These are phyloP conservation scores for Megaleporinus macrocephalus DNA, from an alignment of 2,113 vertebrate species.

Conservation along the genomic window DNA sequence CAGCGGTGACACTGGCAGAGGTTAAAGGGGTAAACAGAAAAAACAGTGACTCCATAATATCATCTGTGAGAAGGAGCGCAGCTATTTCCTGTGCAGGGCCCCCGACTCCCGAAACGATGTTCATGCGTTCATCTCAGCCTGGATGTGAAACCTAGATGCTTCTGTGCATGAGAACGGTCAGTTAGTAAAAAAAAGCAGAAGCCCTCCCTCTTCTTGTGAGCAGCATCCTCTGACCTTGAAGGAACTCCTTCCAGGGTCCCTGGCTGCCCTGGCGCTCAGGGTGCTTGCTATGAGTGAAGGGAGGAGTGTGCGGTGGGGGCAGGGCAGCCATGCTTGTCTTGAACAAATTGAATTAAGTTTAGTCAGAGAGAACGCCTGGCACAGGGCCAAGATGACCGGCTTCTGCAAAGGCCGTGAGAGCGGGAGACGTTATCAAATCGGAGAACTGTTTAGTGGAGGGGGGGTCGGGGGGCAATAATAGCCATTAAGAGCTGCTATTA, in stretches of 20 bases:
- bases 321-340: conserved; percentile 39
- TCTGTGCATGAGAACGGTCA: not conserved
- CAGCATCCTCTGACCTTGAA: conserved; percentile 52
- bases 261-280: conserved; percentile 31
- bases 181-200: not conserved
- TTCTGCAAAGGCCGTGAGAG: conserved; percentile 11
- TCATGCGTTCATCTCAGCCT: conserved; percentile 7
- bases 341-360: conserved; percentile 52
- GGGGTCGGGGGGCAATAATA: not conserved
- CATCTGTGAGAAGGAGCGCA: not conserved
- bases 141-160: not conserved
- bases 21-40: not conserved
- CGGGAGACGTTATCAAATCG: not conserved
- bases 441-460: not conserved
- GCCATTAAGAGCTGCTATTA: not conserved
- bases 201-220: conserved; percentile 4
- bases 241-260: conserved; percentile 45
- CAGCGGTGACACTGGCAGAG: not conserved
- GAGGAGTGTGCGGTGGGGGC: not conserved
- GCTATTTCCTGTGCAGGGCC: not conserved
- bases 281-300: not conserved
- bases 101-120: not conserved
- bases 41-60: not conserved
- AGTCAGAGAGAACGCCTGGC: conserved; percentile 25
- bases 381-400: conserved; percentile 16